Percentiles rank a stretch among this genome's conserved stretches.
phyloP scores from a whole-genome alignment of 2,888 invertebrate genomes.

The Dicranocentrus wangi region DNA sequence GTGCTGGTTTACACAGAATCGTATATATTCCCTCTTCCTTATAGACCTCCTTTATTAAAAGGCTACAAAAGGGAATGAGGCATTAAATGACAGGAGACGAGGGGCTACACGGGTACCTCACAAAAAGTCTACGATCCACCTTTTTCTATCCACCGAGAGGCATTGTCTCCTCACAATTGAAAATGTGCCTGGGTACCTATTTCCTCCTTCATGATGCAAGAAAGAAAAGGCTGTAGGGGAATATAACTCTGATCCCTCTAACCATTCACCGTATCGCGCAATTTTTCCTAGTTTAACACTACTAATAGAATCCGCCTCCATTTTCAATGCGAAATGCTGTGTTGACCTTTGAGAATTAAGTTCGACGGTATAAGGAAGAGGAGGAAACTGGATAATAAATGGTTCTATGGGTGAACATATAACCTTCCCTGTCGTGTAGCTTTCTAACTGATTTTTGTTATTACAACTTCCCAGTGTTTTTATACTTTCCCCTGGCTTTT shows the following conservation, averaged over 20 bases:
- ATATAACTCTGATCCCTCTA: not conserved
- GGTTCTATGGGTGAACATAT: not conserved
- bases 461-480: conserved; percentile 46
- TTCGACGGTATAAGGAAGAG: too few relatives aligned
- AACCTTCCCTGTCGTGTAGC: not conserved
- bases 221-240: not conserved
- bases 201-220: not conserved
- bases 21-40: not conserved
- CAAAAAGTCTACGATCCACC: not conserved
- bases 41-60: conserved; percentile 25
- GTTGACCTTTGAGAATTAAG: conserved; percentile 12
- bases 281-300: too few relatives aligned
- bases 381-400: too few relatives aligned
- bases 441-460: conserved; percentile 45
- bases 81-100: conserved; percentile 41
- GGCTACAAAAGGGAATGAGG: conserved; percentile 34
- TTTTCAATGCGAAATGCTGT: not conserved
- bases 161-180: not conserved
- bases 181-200: not conserved
- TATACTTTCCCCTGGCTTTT: conserved; percentile 11
- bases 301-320: not conserved
- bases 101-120: not conserved
- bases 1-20: not conserved
- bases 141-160: not conserved
- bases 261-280: not conserved